Conservation (phyloP, 2,797 vertebrate genomes). For the Perdix hodgsoniae region DNA sequence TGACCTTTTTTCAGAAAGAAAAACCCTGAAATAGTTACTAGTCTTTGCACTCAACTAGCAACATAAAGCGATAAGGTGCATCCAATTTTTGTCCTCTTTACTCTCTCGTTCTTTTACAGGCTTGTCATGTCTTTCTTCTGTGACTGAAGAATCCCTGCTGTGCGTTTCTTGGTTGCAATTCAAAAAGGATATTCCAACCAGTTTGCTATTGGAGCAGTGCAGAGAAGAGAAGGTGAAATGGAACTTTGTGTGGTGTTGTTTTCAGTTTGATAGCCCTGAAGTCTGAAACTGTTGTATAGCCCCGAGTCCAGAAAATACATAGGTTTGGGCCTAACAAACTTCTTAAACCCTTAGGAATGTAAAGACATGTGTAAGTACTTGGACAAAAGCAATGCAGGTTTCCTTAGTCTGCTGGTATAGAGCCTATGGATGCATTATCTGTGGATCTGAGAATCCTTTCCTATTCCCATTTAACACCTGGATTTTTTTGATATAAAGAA, state of each 20-base stretch:
- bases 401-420: rapidly evolving
- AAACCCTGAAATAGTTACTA: not conserved
- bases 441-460: not conserved
- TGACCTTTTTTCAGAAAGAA: not conserved
- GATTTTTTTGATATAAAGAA: not conserved
- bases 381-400: not conserved
- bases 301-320: not conserved
- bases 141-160: not conserved
- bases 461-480: not conserved
- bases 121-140: not conserved
- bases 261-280: not conserved
- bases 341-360: not conserved
- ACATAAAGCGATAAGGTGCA: not conserved
- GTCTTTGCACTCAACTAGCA: not conserved
- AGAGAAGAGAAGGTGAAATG: not conserved
- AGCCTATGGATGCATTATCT: not conserved
- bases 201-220: not conserved
- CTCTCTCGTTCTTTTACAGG: not conserved
- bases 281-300: not conserved
- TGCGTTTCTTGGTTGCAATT: not conserved
- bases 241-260: not conserved
- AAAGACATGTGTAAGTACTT: not conserved
- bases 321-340: not conserved
- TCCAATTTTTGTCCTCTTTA: not conserved
- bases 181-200: not conserved